These are phyloP conservation scores for Gymnogyps californianus DNA, from an alignment of 2,113 vertebrate genomes.

Conservation along the genomic window DNA sequence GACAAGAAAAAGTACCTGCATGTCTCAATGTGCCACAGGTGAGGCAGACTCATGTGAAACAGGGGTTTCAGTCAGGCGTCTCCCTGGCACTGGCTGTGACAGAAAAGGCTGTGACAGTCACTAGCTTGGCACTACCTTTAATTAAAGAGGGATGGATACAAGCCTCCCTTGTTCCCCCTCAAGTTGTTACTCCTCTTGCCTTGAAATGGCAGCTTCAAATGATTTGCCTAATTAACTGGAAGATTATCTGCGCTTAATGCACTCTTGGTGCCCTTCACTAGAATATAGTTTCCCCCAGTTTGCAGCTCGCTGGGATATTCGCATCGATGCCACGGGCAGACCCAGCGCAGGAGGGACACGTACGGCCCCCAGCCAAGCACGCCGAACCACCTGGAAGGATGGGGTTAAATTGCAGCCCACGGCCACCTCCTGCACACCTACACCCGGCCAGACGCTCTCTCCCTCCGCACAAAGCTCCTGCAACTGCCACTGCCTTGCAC, in stretches of 20 bases:
- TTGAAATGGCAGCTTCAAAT: neutral
- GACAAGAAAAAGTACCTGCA: neutral
- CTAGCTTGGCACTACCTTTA: neutral
- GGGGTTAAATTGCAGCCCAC: neutral
- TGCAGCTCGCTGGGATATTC: neutral
- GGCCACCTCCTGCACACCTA: neutral
- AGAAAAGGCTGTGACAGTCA: neutral
- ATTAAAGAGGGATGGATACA: neutral
- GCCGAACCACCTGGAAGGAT: neutral
- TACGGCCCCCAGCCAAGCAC: fast-evolving
- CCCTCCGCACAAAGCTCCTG: neutral
- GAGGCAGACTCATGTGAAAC: fast-evolving
- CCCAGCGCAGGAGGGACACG: fast-evolving
- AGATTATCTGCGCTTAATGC: neutral
- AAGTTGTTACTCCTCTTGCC: neutral
- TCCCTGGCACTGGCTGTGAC: neutral
- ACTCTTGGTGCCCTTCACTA: neutral
- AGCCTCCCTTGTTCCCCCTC: neutral
- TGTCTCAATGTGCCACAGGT: neutral
- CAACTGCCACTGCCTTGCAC: neutral
- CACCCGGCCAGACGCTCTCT: neutral
- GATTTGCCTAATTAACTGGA: neutral
- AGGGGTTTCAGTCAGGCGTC: neutral
- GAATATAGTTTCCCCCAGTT: fast-evolving
- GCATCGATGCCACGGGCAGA: fast-evolving